A percentile compares a stretch with the other conserved stretches of the same genome.
phyloP scores from a whole-genome alignment of 2,888 invertebrate genomes.

The Ethmia dodecea region DNA sequence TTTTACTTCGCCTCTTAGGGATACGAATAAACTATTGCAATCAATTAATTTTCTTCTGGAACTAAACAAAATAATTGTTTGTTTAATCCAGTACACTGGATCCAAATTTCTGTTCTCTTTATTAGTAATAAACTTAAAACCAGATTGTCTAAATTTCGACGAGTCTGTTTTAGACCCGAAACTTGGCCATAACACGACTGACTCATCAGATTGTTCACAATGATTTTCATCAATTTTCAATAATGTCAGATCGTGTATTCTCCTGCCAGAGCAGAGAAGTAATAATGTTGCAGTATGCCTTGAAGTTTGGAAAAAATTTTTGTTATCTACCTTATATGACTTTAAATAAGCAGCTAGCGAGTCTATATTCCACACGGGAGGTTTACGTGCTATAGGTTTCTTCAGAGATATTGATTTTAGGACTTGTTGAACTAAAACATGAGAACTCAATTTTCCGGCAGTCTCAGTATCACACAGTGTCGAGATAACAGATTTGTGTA shows the following conservation, averaged over 20 bases:
- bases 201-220: neutral
- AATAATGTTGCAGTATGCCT: neutral
- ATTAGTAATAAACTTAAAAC: neutral
- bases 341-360: constrained; percentile 16
- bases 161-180: constrained; percentile 5
- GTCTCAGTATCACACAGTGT: neutral
- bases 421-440: constrained; percentile 5
- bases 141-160: neutral
- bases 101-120: neutral
- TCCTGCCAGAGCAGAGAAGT: neutral
- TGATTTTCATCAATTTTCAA: neutral
- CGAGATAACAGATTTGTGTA: constrained; percentile 9
- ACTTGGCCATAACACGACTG: constrained; percentile 2
- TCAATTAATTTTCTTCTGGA: neutral
- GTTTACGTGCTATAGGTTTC: constrained; percentile 1
- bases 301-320: neutral
- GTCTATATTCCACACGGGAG: constrained; percentile 7
- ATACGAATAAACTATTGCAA: neutral
- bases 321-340: neutral
- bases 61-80: neutral
- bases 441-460: neutral
- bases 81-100: neutral
- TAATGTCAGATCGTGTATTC: constrained; percentile 4
- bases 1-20: neutral
- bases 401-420: constrained; percentile 8